Percentiles rank a stretch among this genome's conserved stretches.
Conservation (phyloP, 2,113 vertebrate species). For the Hemiscyllium ocellatum region DNA sequence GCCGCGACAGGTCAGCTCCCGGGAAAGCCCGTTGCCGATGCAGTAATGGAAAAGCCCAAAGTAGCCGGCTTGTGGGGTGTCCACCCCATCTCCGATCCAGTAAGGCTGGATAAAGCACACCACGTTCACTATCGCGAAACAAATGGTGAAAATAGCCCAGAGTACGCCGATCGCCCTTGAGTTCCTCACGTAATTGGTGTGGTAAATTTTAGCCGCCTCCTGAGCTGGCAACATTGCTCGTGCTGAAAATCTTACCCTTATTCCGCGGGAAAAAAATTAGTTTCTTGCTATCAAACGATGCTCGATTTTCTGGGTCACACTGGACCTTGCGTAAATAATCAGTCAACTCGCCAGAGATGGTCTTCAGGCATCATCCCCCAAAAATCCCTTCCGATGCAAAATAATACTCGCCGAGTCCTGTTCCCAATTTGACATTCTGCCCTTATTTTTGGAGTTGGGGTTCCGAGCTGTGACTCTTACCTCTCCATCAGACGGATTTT, state of each 20-base stretch:
- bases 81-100: conserved; percentile 93
- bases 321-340: neutral
- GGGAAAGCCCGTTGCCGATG: conserved; percentile 77
- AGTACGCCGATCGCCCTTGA: conserved; percentile 87
- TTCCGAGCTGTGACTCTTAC: conserved; percentile 21
- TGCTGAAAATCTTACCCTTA: conserved; percentile 44
- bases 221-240: conserved; percentile 81
- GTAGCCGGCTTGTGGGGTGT: conserved; percentile 89
- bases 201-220: conserved; percentile 90
- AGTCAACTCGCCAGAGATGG: neutral
- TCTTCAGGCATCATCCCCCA: neutral
- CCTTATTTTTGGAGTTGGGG: neutral
- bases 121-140: conserved; percentile 90
- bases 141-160: conserved; percentile 94
- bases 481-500: neutral
- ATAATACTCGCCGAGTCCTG: neutral
- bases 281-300: neutral
- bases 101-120: conserved; percentile 93
- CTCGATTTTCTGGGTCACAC: neutral
- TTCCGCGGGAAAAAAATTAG: neutral
- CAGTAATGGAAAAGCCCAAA: conserved; percentile 96
- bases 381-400: neutral
- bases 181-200: conserved; percentile 90
- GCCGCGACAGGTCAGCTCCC: conserved; percentile 82
- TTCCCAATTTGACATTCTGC: conserved; percentile 4